phyloP scores from a whole-genome alignment of 2,888 invertebrate species.

The Parelbella ahira region DNA sequence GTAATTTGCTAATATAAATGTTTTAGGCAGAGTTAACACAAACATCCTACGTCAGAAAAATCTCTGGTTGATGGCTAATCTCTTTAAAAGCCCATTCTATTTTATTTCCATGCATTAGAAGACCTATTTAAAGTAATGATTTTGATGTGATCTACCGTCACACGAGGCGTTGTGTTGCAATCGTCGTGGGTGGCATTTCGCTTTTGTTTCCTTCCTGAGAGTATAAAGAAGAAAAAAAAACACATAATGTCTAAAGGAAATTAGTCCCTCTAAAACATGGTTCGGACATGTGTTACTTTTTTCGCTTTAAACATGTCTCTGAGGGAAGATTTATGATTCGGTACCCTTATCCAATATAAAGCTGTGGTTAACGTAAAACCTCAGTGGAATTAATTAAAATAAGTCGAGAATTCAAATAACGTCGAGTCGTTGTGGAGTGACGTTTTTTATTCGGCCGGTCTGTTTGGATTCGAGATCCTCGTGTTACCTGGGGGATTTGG shows the following conservation, averaged over 20 bases:
- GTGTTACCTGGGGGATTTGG: conserved; percentile 51
- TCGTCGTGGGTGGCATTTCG: conserved; percentile 73
- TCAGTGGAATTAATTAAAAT: conserved; percentile 41
- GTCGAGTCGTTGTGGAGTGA: conserved; percentile 25
- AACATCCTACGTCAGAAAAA: too few relatives aligned
- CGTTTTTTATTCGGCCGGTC: conserved; percentile 42
- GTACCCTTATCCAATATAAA: conserved; percentile 57
- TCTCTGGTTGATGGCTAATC: too few relatives aligned
- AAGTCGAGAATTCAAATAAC: conserved; percentile 31
- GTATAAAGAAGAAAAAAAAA: conserved; percentile 61
- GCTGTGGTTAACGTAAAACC: conserved; percentile 58
- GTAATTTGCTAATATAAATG: too few relatives aligned
- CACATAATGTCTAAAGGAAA: conserved; percentile 66
- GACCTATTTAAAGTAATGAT: conserved; percentile 15
- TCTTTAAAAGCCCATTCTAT: conserved; percentile 14
- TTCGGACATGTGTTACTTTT: conserved; percentile 78
- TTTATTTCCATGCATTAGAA: conserved; percentile 16
- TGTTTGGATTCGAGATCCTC: conserved; percentile 58
- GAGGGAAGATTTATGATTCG: conserved; percentile 68
- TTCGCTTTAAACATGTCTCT: conserved; percentile 72
- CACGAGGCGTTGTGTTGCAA: conserved; percentile 29
- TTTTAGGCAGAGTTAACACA: too few relatives aligned
- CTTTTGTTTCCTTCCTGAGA: conserved; percentile 54
- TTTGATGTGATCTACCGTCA: conserved; percentile 15
- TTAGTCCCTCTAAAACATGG: conserved; percentile 77